A percentile compares a stretch with the other conserved stretches of the same genome.
Conservation (phyloP, 2,113 vertebrate genomes). For the Catagonus wagneri region DNA sequence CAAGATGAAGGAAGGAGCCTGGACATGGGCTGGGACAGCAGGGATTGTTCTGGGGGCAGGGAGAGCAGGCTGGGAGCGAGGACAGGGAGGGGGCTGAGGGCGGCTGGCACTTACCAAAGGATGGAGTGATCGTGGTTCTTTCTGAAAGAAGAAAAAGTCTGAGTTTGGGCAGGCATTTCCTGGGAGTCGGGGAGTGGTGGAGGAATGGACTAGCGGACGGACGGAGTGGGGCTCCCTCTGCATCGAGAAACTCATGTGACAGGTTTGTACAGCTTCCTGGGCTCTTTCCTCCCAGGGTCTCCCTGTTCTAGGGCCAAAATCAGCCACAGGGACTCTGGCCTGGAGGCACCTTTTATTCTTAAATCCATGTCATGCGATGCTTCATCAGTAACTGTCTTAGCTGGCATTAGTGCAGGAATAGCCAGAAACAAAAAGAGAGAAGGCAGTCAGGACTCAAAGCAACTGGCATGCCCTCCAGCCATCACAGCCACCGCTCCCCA, state of each 20-base stretch:
- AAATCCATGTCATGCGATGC: fast-evolving
- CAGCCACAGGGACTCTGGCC: background rate
- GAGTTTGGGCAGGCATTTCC: background rate
- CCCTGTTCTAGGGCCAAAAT: background rate
- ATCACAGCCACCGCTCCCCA: background rate
- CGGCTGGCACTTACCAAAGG: background rate
- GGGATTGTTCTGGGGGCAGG: background rate
- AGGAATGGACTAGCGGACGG: background rate
- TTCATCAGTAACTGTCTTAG: fast-evolving
- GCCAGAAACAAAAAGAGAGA: background rate
- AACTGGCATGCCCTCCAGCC: background rate
- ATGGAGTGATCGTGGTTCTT: fast-evolving
- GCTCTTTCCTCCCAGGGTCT: background rate
- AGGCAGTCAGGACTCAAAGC: background rate
- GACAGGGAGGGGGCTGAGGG: no score
- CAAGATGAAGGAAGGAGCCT: slow-evolving; percentile 68
- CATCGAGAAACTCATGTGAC: background rate
- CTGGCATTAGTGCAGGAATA: fast-evolving
- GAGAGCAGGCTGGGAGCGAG: background rate
- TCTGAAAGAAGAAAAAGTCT: slow-evolving; percentile 48
- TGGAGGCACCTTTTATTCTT: background rate
- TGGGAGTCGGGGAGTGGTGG: background rate
- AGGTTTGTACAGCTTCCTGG: background rate
- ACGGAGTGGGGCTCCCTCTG: background rate
- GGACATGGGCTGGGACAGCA: slow-evolving; percentile 23